Conservation (phyloP, 1,140 invertebrate genomes). For the Drosophila elegans region DNA sequence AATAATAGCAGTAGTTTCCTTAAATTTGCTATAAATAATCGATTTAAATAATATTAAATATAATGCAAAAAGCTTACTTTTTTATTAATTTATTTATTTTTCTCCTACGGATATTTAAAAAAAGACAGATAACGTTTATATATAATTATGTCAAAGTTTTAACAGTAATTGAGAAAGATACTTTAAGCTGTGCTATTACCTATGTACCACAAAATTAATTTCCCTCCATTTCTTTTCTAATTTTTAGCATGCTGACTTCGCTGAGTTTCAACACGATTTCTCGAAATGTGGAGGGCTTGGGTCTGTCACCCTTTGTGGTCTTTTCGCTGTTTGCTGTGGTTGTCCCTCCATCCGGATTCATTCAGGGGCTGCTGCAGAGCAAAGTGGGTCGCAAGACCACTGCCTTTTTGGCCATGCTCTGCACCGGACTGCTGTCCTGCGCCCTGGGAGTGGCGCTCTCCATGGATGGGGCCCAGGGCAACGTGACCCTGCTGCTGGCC, state of each 20-base stretch:
- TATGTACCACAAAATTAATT: too few species aligned
- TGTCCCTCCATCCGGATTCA: constrained; percentile 58
- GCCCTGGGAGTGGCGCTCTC: constrained; percentile 61
- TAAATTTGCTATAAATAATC: too few species aligned
- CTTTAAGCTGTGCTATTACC: too few species aligned
- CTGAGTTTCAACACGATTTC: constrained; percentile 68
- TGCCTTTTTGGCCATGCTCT: constrained; percentile 53
- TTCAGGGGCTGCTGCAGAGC: constrained; percentile 65
- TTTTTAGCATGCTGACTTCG: constrained; percentile 66
- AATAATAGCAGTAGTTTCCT: too few species aligned
- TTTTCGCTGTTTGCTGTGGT: constrained; percentile 69
- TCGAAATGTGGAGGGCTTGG: constrained; percentile 65
- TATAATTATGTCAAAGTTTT: too few species aligned
- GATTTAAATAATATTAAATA: too few species aligned
- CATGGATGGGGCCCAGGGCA: constrained; percentile 46
- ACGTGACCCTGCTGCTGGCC: constrained; percentile 56
- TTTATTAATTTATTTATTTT: too few species aligned
- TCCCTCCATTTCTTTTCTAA: constrained; percentile 1
- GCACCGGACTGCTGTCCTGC: constrained; percentile 71
- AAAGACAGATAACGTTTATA: too few species aligned
- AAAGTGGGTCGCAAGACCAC: constrained; percentile 68
- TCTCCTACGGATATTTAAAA: too few species aligned
- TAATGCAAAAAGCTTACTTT: too few species aligned
- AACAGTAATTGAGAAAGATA: too few species aligned
- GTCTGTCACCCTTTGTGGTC: constrained; percentile 70